Percentiles rank a stretch among this genome's conserved stretches.
phyloP scores from a whole-genome alignment of 1,140 invertebrate genomes.

The Protaetia brevitarsis region DNA sequence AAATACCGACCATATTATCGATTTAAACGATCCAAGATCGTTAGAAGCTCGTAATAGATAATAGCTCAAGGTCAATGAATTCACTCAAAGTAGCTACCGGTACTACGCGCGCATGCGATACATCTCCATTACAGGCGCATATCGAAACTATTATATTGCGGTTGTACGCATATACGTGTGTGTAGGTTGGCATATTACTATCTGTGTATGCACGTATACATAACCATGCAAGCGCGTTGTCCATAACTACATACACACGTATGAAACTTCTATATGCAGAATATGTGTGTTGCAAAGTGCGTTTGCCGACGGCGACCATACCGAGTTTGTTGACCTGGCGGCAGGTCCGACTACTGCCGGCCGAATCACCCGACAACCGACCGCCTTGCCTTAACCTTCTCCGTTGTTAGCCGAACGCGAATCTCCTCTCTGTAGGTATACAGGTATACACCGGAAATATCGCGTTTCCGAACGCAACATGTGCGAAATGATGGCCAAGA shows the following conservation, averaged over 20 bases:
- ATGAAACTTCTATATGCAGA: slow-evolving; percentile 1
- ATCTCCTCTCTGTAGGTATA: neutral
- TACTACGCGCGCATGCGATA: neutral
- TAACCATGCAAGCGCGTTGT: neutral
- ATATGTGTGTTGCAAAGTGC: neutral
- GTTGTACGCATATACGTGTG: neutral
- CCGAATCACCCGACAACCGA: neutral
- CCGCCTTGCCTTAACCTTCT: slow-evolving; percentile 14
- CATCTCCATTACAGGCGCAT: neutral
- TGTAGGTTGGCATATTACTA: neutral
- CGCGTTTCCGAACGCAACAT: slow-evolving; percentile 12
- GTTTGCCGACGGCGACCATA: slow-evolving; percentile 5
- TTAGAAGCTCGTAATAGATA: no score
- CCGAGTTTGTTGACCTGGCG: neutral
- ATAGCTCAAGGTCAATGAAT: neutral
- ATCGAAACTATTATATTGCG: neutral
- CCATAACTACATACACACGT: neutral
- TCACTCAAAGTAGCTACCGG: neutral
- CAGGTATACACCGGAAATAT: slow-evolving; percentile 4
- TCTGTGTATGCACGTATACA: neutral
- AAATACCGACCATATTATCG: no score
- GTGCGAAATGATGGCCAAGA: slow-evolving; percentile 14
- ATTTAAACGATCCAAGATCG: no score
- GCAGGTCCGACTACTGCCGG: neutral
- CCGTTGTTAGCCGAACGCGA: neutral